Conservation (phyloP, 2,888 invertebrate genomes). For the Hoplodrina blanda region DNA sequence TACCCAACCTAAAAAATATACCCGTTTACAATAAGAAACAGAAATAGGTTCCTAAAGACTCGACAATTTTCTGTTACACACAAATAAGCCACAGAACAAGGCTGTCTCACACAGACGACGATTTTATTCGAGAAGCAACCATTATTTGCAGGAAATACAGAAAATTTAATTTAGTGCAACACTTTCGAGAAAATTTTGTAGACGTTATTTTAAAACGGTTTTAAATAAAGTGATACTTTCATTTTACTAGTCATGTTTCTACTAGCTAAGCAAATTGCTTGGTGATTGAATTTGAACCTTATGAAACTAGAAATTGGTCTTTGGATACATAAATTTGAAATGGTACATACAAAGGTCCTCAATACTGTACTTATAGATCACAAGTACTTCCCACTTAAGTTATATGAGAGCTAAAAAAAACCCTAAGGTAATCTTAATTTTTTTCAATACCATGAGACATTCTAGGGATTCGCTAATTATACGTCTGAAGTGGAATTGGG, state of each 20-base stretch:
- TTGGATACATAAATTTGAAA: neutral
- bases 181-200: constrained; percentile 3
- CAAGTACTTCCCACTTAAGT: too few relatives aligned
- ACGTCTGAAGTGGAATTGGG: too few relatives aligned
- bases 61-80: constrained; percentile 55
- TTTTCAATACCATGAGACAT: too few relatives aligned
- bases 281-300: too few relatives aligned
- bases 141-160: constrained; percentile 35
- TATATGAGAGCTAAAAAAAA: too few relatives aligned
- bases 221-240: neutral
- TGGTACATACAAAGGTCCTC: too few relatives aligned
- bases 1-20: neutral
- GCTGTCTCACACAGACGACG: constrained; percentile 54
- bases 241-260: neutral
- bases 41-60: constrained; percentile 52
- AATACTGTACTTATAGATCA: too few relatives aligned
- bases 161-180: constrained; percentile 35
- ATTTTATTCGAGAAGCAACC: constrained; percentile 26
- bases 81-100: constrained; percentile 50
- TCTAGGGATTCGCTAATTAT: too few relatives aligned
- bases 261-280: neutral
- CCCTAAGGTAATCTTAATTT: too few relatives aligned
- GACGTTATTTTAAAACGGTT: neutral
- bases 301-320: neutral
- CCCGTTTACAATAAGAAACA: constrained; percentile 55